These are phyloP conservation scores for Eilema sororculum DNA, from an alignment of 2,888 invertebrate genomes.

Conservation along the genomic window DNA sequence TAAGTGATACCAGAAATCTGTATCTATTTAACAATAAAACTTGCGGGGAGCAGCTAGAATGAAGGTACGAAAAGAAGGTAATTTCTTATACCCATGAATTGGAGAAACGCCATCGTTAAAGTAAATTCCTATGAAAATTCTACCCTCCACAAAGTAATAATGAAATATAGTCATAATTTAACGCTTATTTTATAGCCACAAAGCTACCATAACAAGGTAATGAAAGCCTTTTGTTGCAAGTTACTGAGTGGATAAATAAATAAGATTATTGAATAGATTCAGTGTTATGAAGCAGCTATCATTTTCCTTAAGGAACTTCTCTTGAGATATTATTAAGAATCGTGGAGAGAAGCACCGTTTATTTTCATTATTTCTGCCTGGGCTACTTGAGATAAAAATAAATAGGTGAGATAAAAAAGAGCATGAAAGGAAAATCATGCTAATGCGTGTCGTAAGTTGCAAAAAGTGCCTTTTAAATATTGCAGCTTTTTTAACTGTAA, in stretches of 20 bases:
- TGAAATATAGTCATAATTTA: neutral
- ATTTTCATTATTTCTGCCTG: conserved; percentile 14
- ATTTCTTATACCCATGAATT: neutral
- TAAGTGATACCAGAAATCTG: neutral
- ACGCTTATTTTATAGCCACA: neutral
- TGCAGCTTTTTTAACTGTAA: neutral
- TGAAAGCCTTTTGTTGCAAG: conserved; percentile 26
- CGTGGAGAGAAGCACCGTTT: conserved; percentile 6
- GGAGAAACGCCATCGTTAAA: neutral
- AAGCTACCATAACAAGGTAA: conserved; percentile 19
- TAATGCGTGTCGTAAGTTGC: neutral
- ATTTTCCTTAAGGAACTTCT: conserved; percentile 16
- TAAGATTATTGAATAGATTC: conserved; percentile 24
- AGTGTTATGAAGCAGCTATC: conserved; percentile 14
- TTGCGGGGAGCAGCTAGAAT: neutral
- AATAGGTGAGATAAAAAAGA: neutral
- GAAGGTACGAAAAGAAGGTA: too few relatives aligned
- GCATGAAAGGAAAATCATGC: neutral
- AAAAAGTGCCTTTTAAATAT: neutral
- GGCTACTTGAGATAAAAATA: conserved; percentile 3
- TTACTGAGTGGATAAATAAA: conserved; percentile 27
- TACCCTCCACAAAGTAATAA: neutral
- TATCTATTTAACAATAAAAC: neutral
- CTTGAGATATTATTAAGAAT: conserved; percentile 9
- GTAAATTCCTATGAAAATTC: neutral